phyloP scores from a whole-genome alignment of 2,113 vertebrate genomes.

The Cairina moschata region DNA sequence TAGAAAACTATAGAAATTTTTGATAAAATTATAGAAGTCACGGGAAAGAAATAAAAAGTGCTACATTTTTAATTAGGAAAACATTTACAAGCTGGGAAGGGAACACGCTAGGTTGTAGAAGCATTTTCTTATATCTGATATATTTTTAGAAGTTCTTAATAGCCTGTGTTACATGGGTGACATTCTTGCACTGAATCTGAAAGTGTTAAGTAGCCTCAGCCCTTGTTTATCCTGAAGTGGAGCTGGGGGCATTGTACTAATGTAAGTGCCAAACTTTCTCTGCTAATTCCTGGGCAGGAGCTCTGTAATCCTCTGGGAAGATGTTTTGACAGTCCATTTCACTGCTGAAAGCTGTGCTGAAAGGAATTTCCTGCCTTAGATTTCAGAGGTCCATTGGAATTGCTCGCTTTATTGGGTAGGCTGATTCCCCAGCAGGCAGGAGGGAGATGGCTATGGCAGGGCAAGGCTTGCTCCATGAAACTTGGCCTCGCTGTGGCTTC shows the following conservation, averaged over 20 bases:
- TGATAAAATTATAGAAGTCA: neutral
- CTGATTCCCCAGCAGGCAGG: neutral
- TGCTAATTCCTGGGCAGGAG: conserved; percentile 26
- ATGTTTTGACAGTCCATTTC: conserved; percentile 49
- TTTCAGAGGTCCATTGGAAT: conserved; percentile 58
- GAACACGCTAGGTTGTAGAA: accelerated
- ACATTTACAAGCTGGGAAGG: neutral
- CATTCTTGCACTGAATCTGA: neutral
- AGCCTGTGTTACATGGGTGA: neutral
- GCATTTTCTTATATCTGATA: neutral
- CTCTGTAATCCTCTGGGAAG: conserved; percentile 46
- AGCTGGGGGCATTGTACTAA: neutral
- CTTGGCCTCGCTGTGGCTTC: neutral
- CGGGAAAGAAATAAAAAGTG: neutral
- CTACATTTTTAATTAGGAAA: neutral
- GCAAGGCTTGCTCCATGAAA: neutral
- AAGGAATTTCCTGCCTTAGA: conserved; percentile 70
- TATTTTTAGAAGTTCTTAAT: neutral
- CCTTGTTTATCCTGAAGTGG: neutral
- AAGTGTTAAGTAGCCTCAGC: conserved; percentile 9
- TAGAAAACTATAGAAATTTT: neutral
- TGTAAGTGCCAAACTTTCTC: neutral
- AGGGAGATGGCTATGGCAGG: neutral
- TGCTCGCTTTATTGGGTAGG: neutral
- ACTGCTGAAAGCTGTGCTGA: conserved; percentile 59